phyloP scores from a whole-genome alignment of 2,888 invertebrate species.

The Bedellia somnulentella region DNA sequence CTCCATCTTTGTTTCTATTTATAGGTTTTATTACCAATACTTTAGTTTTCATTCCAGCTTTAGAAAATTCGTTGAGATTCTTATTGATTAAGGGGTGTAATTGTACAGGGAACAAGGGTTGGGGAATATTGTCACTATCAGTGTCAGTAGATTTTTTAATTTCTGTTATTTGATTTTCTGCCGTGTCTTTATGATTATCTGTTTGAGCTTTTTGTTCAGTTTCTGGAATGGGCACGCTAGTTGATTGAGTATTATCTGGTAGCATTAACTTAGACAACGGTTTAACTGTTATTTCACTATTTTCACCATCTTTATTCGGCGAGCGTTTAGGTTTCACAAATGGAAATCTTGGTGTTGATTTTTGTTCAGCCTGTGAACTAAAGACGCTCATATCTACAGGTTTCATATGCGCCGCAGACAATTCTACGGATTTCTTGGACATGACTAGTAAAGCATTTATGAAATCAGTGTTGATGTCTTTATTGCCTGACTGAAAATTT shows the following conservation, averaged over 20 bases:
- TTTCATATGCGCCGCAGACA: slow-evolving; percentile 33
- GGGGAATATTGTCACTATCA: slow-evolving; percentile 1
- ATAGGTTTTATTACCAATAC: slow-evolving; percentile 50
- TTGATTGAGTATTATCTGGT: too few relatives aligned
- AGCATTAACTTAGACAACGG: too few relatives aligned
- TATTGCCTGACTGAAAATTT: slow-evolving; percentile 15
- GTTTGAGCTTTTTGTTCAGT: background rate
- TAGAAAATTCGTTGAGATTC: slow-evolving; percentile 39
- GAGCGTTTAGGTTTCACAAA: slow-evolving; percentile 27
- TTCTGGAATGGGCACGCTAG: background rate
- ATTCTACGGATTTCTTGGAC: slow-evolving; percentile 34
- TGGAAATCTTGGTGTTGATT: slow-evolving; percentile 16
- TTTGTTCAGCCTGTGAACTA: slow-evolving; percentile 18
- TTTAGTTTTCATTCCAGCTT: slow-evolving; percentile 50
- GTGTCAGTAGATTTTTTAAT: background rate
- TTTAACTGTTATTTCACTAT: too few relatives aligned
- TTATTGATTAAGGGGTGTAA: slow-evolving; percentile 45
- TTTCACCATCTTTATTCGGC: background rate
- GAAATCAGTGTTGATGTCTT: slow-evolving; percentile 26
- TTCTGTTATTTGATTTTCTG: background rate
- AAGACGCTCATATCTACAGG: slow-evolving; percentile 18
- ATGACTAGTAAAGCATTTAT: slow-evolving; percentile 34
- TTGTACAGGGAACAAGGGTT: slow-evolving; percentile 38
- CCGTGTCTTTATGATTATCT: too few relatives aligned
- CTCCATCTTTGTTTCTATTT: slow-evolving; percentile 33